phyloP scores from a whole-genome alignment of 2,888 invertebrate genomes.

The Alviniconcha strummeri region DNA sequence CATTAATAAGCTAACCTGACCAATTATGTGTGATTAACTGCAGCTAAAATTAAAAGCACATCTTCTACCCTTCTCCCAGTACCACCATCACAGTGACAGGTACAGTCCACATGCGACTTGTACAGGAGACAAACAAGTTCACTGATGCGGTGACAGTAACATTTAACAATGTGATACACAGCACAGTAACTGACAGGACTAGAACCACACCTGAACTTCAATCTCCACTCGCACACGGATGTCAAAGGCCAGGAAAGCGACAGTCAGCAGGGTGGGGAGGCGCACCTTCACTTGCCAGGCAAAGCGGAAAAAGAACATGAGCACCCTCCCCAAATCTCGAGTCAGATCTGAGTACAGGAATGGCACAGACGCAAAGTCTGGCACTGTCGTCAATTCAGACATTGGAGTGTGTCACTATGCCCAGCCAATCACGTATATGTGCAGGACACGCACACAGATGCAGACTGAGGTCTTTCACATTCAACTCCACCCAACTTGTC shows the following conservation, averaged over 20 bases:
- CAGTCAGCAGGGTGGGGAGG: slow-evolving; percentile 78
- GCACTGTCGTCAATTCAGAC: no score
- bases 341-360: slow-evolving; percentile 42
- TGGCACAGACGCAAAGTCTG: neutral
- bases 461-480: no score
- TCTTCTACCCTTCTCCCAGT: no score
- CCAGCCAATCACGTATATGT: neutral
- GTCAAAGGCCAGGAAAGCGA: slow-evolving; percentile 55
- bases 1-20: neutral
- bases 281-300: slow-evolving; percentile 83
- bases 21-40: no score
- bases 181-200: neutral
- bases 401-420: neutral
- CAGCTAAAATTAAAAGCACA: no score
- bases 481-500: no score
- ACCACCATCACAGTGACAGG: no score
- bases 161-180: no score
- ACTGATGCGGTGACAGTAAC: no score
- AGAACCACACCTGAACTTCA: slow-evolving; percentile 40
- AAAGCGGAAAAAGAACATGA: slow-evolving; percentile 82
- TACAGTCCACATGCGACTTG: neutral
- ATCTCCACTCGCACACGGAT: slow-evolving; percentile 56
- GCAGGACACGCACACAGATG: no score
- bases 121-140: neutral
- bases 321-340: slow-evolving; percentile 50